A percentile compares a stretch with the other conserved stretches of the same genome.
Evolutionary conservation across 2,113 vertebrate species (phyloP).

Genomic region (Neolamprologus devosi): DNA sequence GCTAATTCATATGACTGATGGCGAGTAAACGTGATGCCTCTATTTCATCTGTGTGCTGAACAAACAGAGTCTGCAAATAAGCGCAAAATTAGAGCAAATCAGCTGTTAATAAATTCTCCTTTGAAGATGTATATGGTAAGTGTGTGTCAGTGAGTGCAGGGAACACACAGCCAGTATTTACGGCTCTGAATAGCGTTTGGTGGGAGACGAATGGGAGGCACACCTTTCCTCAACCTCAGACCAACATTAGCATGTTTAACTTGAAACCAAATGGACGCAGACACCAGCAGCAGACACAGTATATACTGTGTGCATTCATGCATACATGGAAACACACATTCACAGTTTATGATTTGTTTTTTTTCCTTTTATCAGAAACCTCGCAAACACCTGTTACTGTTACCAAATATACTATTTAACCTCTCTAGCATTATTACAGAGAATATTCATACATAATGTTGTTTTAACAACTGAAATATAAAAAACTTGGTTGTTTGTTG

Average conservation of each 20-base stretch:
- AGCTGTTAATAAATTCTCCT: constrained; percentile 2
- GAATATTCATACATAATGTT: background rate
- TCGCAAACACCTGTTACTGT: background rate
- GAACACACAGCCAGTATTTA: constrained; percentile 42
- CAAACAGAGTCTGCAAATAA: constrained; percentile 30
- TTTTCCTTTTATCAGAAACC: background rate
- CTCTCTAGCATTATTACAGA: background rate
- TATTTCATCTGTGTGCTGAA: constrained; percentile 12
- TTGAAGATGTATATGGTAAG: constrained; percentile 14
- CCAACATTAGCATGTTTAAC: constrained; percentile 36
- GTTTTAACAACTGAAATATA: background rate
- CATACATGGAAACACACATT: background rate
- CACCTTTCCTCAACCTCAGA: constrained; percentile 42
- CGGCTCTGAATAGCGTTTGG: constrained; percentile 31
- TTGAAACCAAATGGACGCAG: constrained; percentile 21
- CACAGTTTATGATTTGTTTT: background rate
- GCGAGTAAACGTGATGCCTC: constrained; percentile 7
- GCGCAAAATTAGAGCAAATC: constrained; percentile 15
- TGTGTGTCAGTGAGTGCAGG: constrained; percentile 2
- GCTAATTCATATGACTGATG: constrained; percentile 32
- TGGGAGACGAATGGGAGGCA: constrained; percentile 6
- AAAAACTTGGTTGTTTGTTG: background rate
- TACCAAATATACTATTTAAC: background rate
- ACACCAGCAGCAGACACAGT: background rate
- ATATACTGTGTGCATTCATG: background rate